Percentiles rank a stretch among this genome's conserved stretches.
phyloP scores from a whole-genome alignment of 2,797 vertebrate species.

The Hipposideros larvatus region DNA sequence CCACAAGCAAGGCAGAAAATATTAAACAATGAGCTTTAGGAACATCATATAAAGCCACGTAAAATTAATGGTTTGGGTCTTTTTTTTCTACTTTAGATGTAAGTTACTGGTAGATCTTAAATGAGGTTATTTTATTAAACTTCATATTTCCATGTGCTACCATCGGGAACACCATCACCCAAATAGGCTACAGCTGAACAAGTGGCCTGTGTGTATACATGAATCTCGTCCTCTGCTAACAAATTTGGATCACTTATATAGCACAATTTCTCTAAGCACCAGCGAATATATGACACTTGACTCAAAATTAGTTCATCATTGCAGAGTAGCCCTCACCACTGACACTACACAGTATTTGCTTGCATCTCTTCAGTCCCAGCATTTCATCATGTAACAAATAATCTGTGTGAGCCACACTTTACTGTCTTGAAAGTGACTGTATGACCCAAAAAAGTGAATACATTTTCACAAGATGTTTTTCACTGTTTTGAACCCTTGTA shows the following conservation, averaged over 20 bases:
- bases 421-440: too few species aligned
- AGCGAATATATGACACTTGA: not conserved
- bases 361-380: not conserved
- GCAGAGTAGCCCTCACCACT: not conserved
- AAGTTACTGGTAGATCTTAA: not conserved
- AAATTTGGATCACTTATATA: not conserved
- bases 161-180: not conserved
- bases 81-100: not conserved
- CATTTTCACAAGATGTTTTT: too few species aligned
- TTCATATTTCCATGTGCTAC: not conserved
- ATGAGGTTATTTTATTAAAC: not conserved
- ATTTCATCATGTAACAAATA: not conserved
- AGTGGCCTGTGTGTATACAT: not conserved
- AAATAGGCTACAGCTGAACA: not conserved
- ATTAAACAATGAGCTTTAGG: conserved; percentile 19
- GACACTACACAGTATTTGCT: not conserved
- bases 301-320: not conserved
- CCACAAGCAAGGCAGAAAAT: not conserved
- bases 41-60: not conserved
- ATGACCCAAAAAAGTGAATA: too few species aligned
- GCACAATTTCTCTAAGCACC: not conserved
- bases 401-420: conserved; percentile 9
- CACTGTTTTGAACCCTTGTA: too few species aligned
- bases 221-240: not conserved
- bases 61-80: not conserved